phyloP scores from a whole-genome alignment of 1,140 invertebrate species.

The Zaprionus ornatus region DNA sequence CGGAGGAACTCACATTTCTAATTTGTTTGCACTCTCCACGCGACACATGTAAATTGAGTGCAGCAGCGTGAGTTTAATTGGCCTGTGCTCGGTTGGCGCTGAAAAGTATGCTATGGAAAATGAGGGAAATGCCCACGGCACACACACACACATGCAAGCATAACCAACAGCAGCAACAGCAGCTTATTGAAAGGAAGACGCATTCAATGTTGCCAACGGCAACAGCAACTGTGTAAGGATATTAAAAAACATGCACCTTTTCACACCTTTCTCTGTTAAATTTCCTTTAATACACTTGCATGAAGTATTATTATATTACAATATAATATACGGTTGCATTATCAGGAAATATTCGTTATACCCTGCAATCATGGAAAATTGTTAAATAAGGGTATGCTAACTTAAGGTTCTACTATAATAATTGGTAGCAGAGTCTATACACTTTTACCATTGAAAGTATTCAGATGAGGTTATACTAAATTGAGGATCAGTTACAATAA shows the following conservation, averaged over 20 bases:
- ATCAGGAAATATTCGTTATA: not conserved
- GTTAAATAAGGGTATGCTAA: not conserved
- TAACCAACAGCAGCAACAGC: not conserved
- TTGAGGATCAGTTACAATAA: not conserved
- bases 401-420: not conserved
- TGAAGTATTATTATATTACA: not conserved
- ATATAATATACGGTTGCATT: not conserved
- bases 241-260: constrained; percentile 56
- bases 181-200: not conserved
- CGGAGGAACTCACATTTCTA: constrained; percentile 14
- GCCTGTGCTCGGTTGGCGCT: not conserved
- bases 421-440: not conserved
- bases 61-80: constrained; percentile 9
- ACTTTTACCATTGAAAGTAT: not conserved
- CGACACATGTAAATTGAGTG: constrained; percentile 21
- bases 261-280: not conserved
- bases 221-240: constrained; percentile 19
- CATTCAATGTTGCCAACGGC: not conserved
- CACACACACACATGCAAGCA: not conserved
- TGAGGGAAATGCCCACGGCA: not conserved
- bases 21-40: constrained; percentile 23
- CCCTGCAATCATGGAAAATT: not conserved
- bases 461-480: not conserved
- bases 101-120: constrained; percentile 44
- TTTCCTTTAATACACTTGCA: not conserved